Percentiles rank a stretch among this genome's conserved stretches.
These are phyloP conservation scores for Pseudopipra pipra DNA, from an alignment of 2,113 vertebrate genomes.

Conservation along the genomic window DNA sequence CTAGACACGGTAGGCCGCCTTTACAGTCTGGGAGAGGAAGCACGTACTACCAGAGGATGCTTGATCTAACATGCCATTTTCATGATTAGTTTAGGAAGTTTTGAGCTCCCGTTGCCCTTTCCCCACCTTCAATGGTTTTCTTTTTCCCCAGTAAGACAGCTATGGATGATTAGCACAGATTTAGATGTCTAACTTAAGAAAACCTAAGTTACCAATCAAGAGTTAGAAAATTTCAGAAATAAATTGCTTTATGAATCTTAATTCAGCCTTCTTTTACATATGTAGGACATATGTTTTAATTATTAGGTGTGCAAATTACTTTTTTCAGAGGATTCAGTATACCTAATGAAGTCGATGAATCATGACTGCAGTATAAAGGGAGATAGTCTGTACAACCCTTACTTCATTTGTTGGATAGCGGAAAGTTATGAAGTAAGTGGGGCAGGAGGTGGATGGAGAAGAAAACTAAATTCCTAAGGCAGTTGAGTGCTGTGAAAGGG, in stretches of 20 bases:
- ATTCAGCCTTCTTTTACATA: background rate
- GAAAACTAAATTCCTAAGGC: background rate
- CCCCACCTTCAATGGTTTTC: background rate
- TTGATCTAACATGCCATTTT: background rate
- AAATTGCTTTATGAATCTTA: background rate
- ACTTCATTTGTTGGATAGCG: background rate
- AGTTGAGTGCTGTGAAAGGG: accelerated
- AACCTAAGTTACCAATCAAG: background rate
- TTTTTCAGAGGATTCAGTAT: background rate
- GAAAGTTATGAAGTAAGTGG: background rate
- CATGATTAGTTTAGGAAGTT: background rate
- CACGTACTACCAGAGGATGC: background rate
- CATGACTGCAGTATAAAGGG: background rate
- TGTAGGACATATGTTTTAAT: background rate
- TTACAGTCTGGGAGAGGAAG: background rate
- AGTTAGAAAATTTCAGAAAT: background rate
- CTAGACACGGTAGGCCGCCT: background rate
- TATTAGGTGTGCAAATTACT: background rate
- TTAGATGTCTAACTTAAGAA: background rate
- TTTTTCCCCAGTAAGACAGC: background rate
- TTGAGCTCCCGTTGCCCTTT: background rate
- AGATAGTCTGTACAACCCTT: background rate
- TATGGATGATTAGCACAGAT: background rate
- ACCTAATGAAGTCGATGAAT: background rate
- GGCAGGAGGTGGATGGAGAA: background rate